Evolutionary conservation across 2,113 vertebrate species (phyloP), one percentile per base, ranked within the genome.

Genomic region (Notarius lentiginosus): DNA sequence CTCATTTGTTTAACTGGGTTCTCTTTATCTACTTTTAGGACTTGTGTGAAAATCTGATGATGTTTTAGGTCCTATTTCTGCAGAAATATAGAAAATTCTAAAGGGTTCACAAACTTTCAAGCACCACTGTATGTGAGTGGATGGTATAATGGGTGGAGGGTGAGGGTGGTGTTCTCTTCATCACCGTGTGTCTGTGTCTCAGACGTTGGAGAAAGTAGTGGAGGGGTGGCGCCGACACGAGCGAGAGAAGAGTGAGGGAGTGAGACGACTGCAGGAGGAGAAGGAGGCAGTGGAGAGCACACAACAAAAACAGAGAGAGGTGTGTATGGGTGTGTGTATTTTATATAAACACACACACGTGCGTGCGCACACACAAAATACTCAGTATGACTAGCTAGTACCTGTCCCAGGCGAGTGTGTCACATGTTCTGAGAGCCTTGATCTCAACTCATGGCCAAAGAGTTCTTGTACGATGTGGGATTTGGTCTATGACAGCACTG

Each of bases 151-250:
- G 66, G 27, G 12, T 30, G 27, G 12, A 68, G 4, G 12, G 0
- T 68, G 65, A 68, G 27, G 65, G 66, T 15, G 27, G 66, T 68
- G 14, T 73, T 20, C 8, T 47, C 7, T 20, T 6, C 51, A 41
- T 24, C 22, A 24, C 10, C 9, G 17, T 70, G 41, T 60, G 51
- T 56, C 2, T 79, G 47, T 79, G 22, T 60, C 55, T 11, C 90
- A 96, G 95, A 96, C 95, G 1, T 89, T 96, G 89, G 95, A 94
- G 41, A 93, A 94, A 24, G 95, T 96, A 82, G 95, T 96, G 51
- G 95, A 95, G 27, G 94, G 96, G 75, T 96, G 96, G 96, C 94
- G 93, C 61, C 91, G 89, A 30, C 95, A 96, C 10, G 95, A 96
- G 84, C 90, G 91, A 5, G 94, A 95, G 86, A 90, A 92, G 72